Conservation (phyloP, 2,888 invertebrate species). For the Tuberolachnus salignus region DNA sequence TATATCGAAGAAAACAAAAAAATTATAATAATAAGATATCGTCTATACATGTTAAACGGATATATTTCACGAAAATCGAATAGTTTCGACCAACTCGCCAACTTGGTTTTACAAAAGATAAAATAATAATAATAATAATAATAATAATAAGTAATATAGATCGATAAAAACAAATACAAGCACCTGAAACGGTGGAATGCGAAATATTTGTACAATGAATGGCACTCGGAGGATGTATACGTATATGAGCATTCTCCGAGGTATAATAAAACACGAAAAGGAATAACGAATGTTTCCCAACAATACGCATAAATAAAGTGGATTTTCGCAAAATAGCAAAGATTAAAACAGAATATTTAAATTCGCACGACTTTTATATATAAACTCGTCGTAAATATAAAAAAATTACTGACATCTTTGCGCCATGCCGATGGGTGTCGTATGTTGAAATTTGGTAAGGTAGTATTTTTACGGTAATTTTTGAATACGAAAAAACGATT, state of each 20-base stretch:
- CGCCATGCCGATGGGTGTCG: no score
- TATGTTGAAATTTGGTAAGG: no score
- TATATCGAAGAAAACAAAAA: no score
- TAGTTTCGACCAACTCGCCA: neutral
- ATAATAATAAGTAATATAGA: neutral
- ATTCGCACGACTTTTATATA: neutral
- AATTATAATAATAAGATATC: no score
- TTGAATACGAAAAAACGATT: no score
- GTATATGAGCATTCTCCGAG: constrained; percentile 31
- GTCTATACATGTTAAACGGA: no score
- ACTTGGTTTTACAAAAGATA: constrained; percentile 6
- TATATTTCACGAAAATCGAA: neutral
- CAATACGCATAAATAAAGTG: constrained; percentile 27
- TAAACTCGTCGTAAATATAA: no score
- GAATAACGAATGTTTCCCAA: constrained; percentile 30
- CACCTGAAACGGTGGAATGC: constrained; percentile 20
- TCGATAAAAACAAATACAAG: constrained; percentile 42
- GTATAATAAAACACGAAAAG: constrained; percentile 44
- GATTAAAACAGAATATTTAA: neutral
- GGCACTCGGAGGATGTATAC: constrained; percentile 11
- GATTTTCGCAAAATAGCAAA: neutral
- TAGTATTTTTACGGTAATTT: no score
- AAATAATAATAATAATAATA: neutral
- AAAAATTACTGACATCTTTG: no score
- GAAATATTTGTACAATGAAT: constrained; percentile 35